Base-by-base conservation (phyloP, 2,797 vertebrate genomes). In the Peromyscus aztecus region DNA sequence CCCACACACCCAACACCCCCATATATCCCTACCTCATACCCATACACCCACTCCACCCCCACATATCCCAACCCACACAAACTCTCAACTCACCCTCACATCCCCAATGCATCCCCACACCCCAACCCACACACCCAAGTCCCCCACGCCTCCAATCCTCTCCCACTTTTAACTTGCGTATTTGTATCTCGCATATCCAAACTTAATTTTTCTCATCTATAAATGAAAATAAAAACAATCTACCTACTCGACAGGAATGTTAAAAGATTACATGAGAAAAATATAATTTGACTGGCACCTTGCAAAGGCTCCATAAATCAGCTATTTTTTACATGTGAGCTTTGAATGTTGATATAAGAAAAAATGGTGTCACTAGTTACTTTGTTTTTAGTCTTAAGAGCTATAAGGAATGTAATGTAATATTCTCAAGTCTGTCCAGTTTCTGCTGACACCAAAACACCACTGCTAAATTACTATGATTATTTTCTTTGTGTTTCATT, bases 161-260 rank as follows among this genome's bases (percentile, higher is more conserved):
- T 2, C 14, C 27, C 19, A 77, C 12, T 55, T 80, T 73, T 67
- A 65, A 65, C 13, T 80, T 43, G 16, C 9, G 9, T 65, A 55
- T 6, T 76, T 61, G 89, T 88, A 31, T 59, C 4, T 81, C 23
- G 90, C 1, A 1, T 94, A 65, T 65, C 6, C 10, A 83, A 90
- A 91, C 29, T 5, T 83, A 6, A 73, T 1, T 90, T 91, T 80
- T 31, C 34, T 91, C n/a, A 37, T n/a, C 52, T 88, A 46, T 52
- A 91, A 75, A 61, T 94, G 49, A 94, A 91, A 95, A 83, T 57
- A 71, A 96, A 85, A 94, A 31, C 37, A 73, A 80, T 76, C 55
- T 89, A 63, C 11, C 10, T 71, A 80, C 5, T 69, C 29, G 7
- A 19, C 2, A 23, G 29, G n/a, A n/a, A 31, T 87, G 10, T 75